Percentiles rank a stretch among this genome's conserved stretches.
Conservation (phyloP, 2,797 vertebrate genomes). For the Parotocinclus haroldoi region DNA sequence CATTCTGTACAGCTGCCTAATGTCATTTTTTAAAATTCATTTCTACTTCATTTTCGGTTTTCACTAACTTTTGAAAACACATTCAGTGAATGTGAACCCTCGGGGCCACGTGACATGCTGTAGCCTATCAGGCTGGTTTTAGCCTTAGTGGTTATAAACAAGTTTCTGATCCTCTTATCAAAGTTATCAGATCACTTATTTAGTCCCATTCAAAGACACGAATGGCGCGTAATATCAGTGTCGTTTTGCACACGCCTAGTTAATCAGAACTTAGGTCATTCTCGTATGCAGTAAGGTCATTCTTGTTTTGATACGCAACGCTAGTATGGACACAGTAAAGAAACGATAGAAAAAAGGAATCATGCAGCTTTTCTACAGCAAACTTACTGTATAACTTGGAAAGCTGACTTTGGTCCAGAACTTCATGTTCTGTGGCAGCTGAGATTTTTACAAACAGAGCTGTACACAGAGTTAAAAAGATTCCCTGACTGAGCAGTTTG, state of each 20-base stretch:
- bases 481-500: slow-evolving; percentile 36
- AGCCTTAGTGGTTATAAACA: not conserved
- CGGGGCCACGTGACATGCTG: slow-evolving; percentile 33
- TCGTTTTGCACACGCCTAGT: too few relatives aligned
- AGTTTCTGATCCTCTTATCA: not conserved
- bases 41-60: too few relatives aligned
- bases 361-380: not conserved
- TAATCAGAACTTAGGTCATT: too few relatives aligned
- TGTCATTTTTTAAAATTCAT: too few relatives aligned
- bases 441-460: slow-evolving; percentile 52
- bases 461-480: slow-evolving; percentile 49
- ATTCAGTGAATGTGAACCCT: not conserved
- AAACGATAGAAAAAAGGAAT: too few relatives aligned
- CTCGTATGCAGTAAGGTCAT: too few relatives aligned
- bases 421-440: slow-evolving; percentile 53
- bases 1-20: too few relatives aligned
- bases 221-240: too few relatives aligned
- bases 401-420: slow-evolving; percentile 65
- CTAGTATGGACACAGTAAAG: too few relatives aligned
- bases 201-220: too few relatives aligned
- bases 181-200: not conserved
- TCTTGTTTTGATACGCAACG: too few relatives aligned
- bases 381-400: slow-evolving; percentile 72
- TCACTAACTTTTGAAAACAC: too few relatives aligned
- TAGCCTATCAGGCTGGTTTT: slow-evolving; percentile 15